Evolutionary conservation across 2,888 invertebrate species (phyloP), one percentile per base, ranked within the genome.

Genomic region (Apodemia duryi): DNA sequence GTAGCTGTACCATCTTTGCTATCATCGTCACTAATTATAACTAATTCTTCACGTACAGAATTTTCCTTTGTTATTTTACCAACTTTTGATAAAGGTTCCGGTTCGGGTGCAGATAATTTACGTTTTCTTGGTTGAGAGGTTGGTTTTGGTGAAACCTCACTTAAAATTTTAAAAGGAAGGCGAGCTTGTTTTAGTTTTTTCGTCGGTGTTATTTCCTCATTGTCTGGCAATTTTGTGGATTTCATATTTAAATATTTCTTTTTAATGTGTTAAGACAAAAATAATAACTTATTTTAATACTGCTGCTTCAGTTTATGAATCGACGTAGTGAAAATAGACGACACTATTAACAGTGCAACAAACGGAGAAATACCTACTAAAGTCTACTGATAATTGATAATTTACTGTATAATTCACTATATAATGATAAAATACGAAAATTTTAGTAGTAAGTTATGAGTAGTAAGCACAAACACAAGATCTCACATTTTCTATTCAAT

Each of bases 181-280:
- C 93, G 90, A 70, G 94, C 93, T 80, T 94, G 94, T 71, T 92
- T 93, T 65, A 94, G 79, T 77, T 94, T 94, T 77, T 88, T 90
- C 11, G 90, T 87, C 49, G 91, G 91, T 60, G 89, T 91, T 71
- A 86, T 77, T 72, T 86, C 85, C 63, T 77, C 77, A 70, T 77
- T 81, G 66, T 83, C 84, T 11, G 86, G 83, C 21, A 85, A 82
- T 72, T 86, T 87, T 62, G 75, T 83, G 67, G 86, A 83, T 81
- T 90, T 90, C 91, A 90, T 91, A 65, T 72, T 85, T 71, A 63
- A 52, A 61, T 60, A 57, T 43, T 57, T 54, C 6, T 21, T 28
- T 7, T 7, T 52, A 7, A 52, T 52, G 46, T 46, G 1, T 46
- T 46, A 46, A 4, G 5, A 11, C 13, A 13, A 13, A 46, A 9